These are phyloP conservation scores for Leucosticte australis DNA, from an alignment of 2,113 vertebrate species.

Conservation along the genomic window DNA sequence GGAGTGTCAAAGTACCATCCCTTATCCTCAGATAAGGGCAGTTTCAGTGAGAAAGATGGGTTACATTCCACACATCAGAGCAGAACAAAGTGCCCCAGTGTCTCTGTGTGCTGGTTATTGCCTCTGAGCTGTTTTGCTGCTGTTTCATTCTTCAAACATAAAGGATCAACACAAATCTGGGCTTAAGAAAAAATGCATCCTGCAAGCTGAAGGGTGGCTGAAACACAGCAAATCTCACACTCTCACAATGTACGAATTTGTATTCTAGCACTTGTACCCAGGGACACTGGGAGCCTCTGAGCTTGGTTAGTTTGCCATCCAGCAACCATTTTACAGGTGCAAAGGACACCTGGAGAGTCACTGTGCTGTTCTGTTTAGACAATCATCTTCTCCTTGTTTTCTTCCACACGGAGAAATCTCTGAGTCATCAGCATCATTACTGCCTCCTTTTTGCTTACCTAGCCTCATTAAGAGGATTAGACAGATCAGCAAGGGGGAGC, in stretches of 20 bases:
- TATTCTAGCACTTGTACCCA: not conserved
- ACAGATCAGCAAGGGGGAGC: conserved; percentile 13
- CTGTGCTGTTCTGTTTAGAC: not conserved
- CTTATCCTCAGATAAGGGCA: not conserved
- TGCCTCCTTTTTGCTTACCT: conserved; percentile 49
- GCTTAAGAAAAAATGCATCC: not conserved
- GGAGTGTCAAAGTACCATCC: fast-evolving
- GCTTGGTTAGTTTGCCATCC: not conserved
- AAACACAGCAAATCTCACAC: not conserved
- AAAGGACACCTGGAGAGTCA: not conserved
- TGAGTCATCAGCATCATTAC: conserved; percentile 45
- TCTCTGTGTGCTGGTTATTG: not conserved
- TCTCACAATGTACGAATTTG: not conserved
- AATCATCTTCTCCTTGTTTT: not conserved
- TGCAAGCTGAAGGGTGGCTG: not conserved
- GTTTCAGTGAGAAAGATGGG: not conserved
- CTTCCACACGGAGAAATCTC: not conserved
- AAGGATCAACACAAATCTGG: not conserved
- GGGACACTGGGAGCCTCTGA: not conserved
- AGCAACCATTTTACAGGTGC: not conserved
- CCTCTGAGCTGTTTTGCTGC: not conserved
- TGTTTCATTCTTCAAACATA: not conserved
- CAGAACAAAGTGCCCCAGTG: not conserved
- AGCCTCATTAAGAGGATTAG: conserved; percentile 48
- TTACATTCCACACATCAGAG: not conserved